Base-by-base conservation (phyloP, 2,888 invertebrate species). In the Ennomos quercinarius region DNA sequence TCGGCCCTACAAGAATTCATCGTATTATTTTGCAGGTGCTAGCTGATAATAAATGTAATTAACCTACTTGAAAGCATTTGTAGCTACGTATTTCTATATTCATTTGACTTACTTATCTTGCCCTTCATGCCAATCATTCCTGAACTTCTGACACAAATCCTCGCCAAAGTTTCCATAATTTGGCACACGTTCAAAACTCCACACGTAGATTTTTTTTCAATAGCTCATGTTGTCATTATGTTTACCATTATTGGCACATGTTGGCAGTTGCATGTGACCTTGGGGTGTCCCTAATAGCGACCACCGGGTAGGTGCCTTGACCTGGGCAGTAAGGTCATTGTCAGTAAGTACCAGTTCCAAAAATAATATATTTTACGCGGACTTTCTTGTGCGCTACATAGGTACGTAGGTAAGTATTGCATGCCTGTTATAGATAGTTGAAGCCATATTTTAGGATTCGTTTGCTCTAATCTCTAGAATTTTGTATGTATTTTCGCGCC, bases 321-420 rank as follows among this genome's bases (percentile, higher is more conserved):
- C 84, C 85, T 78, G 65, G 49, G 61, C 75, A 66, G 55, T 73
- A 78, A 80, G 85, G 85, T 83, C 81, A 82, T 70, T 78, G 73
- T 70, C 77, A 76, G 71, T 77, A 76, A 27, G 27, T 27, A 27
- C 27, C 27, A 27, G 27, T 27, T 27, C 27, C 27, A 27, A 27
- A 27, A 27, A 27, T 27, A 27, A 27, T 27, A 5, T 27, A 27
- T 27, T 27, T 27, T 6, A 27, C 3, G 5, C 27, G 6, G 17
- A 17, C 27, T 27, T 27, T 27, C 6, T 5, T 27, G 27, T 27
- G 27, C 27, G 17, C 17, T 17, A 3, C 17, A n/a, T 27, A 27
- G 6, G 27, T 27, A 27, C 27, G 5, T 17, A 27, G 6, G 5
- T 27, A 27, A 4, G 6, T 27, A 27, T 27, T 27, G 3, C 5